A percentile compares a stretch with the other conserved stretches of the same genome.
Evolutionary conservation across 2,888 invertebrate species (phyloP).

Genomic region (Coremacera marginata): DNA sequence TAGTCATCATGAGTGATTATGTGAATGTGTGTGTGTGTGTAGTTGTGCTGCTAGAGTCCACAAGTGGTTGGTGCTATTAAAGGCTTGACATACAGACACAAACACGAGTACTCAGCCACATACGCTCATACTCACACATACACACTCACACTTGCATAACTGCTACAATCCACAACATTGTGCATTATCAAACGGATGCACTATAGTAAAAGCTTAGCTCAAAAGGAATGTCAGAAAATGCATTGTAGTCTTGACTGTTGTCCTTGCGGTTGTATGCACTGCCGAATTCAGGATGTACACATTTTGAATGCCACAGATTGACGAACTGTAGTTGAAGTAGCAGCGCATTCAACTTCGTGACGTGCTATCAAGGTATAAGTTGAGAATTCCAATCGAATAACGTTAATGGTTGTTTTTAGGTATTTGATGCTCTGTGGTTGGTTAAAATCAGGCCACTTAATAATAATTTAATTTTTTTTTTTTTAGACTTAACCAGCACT

Average conservation of each 20-base stretch:
- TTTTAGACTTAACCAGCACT: too few relatives aligned
- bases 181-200: constrained; percentile 20
- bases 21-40: not conserved
- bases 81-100: not conserved
- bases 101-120: not conserved
- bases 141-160: not conserved
- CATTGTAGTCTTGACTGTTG: constrained; percentile 12
- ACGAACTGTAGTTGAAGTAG: not conserved
- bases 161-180: not conserved
- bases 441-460: too few relatives aligned
- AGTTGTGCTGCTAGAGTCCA: not conserved
- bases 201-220: constrained; percentile 5
- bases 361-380: not conserved
- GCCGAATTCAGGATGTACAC: not conserved
- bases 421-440: too few relatives aligned
- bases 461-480: too few relatives aligned
- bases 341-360: not conserved
- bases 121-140: not conserved
- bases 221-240: constrained; percentile 10
- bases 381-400: too few relatives aligned
- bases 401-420: too few relatives aligned
- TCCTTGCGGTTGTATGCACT: constrained; percentile 7
- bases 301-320: constrained; percentile 17
- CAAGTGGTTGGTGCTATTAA: constrained; percentile 27
- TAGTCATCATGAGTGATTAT: not conserved